Conservation (phyloP, 2,888 invertebrate genomes). For the Drosophila flavopinicola region DNA sequence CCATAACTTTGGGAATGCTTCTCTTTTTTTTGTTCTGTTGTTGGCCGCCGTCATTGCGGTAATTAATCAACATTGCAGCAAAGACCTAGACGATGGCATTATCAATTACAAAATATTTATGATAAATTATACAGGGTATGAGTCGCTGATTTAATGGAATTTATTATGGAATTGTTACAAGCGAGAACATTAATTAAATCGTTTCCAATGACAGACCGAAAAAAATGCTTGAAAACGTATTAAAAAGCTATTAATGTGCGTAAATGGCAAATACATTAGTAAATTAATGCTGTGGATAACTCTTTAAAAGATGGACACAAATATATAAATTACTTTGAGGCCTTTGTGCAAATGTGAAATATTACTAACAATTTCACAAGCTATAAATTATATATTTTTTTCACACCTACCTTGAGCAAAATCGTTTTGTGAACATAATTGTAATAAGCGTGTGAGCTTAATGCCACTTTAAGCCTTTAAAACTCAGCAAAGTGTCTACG, state of each 20-base stretch:
- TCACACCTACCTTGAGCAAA: not conserved
- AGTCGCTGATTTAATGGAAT: slow-evolving; percentile 59
- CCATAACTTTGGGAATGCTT: slow-evolving; percentile 62
- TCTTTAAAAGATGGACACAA: not conserved
- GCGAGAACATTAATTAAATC: slow-evolving; percentile 60
- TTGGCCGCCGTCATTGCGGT: slow-evolving; percentile 62
- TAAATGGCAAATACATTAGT: slow-evolving; percentile 30
- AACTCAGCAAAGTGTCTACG: not conserved
- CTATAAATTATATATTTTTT: not conserved
- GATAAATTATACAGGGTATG: slow-evolving; percentile 66
- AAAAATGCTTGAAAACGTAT: slow-evolving; percentile 10
- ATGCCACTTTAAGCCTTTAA: slow-evolving; percentile 6
- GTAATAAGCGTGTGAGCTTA: not conserved
- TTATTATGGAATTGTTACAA: slow-evolving; percentile 71
- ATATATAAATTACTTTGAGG: too few species aligned
- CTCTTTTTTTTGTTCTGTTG: slow-evolving; percentile 27
- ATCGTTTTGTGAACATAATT: not conserved
- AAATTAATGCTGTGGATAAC: slow-evolving; percentile 11
- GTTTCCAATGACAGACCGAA: slow-evolving; percentile 47
- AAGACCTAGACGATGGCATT: slow-evolving; percentile 69
- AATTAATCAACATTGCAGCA: slow-evolving; percentile 69
- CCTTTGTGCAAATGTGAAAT: too few species aligned
- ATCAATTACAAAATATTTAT: slow-evolving; percentile 72
- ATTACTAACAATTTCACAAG: too few species aligned
- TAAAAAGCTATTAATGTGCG: slow-evolving; percentile 52